Conservation (phyloP, 2,888 invertebrate species). For the Octonoba sinensis region DNA sequence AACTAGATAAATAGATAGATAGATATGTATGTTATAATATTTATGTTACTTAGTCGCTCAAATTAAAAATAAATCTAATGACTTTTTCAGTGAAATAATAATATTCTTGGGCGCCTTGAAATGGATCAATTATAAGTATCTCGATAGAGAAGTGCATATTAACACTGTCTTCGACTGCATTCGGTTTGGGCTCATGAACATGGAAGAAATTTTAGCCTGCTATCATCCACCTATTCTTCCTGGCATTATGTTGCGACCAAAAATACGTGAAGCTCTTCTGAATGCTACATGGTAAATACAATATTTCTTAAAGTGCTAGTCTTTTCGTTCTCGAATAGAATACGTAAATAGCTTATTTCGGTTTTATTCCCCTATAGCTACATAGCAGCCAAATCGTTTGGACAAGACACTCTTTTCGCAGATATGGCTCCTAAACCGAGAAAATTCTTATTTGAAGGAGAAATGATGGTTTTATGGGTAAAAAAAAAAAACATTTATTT, state of each 20-base stretch:
- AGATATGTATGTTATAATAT: no score
- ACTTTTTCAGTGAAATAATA: conserved; percentile 78
- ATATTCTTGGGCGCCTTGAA: conserved; percentile 84
- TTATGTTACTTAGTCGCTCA: no score
- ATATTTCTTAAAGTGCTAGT: background rate
- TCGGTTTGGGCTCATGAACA: conserved; percentile 83
- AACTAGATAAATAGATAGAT: no score
- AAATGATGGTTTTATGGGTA: conserved; percentile 42
- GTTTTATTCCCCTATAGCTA: conserved; percentile 24
- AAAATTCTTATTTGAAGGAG: conserved; percentile 27
- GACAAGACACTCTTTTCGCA: conserved; percentile 27
- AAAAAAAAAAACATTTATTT: background rate
- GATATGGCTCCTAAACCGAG: conserved; percentile 15
- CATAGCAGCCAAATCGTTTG: conserved; percentile 28
- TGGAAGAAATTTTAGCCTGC: conserved; percentile 84
- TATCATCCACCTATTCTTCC: conserved; percentile 81
- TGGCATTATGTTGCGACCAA: conserved; percentile 80
- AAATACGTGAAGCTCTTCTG: conserved; percentile 83
- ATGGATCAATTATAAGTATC: conserved; percentile 83
- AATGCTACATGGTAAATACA: conserved; percentile 73
- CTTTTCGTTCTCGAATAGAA: background rate
- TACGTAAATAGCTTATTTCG: background rate
- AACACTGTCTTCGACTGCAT: conserved; percentile 79
- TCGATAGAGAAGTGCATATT: conserved; percentile 75
- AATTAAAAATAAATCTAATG: no score